These are phyloP conservation scores for Macrophya alboannulata DNA, from an alignment of 2,888 invertebrate genomes.

Conservation along the genomic window DNA sequence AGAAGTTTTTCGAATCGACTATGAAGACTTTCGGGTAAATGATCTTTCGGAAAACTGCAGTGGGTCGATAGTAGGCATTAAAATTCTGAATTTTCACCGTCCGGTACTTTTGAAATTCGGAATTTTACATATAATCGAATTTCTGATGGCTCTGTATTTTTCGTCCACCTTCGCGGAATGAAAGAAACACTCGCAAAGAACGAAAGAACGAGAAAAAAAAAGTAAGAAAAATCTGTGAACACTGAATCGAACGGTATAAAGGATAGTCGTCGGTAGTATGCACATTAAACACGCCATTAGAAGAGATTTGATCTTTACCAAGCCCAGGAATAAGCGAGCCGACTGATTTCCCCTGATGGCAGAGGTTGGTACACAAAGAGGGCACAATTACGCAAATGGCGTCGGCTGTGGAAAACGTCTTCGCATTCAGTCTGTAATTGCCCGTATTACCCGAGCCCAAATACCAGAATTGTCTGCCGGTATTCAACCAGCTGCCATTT, in stretches of 20 bases:
- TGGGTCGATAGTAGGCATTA: no score
- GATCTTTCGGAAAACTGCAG: neutral
- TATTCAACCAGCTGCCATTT: constrained; percentile 33
- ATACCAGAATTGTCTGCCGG: constrained; percentile 44
- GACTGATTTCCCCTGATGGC: constrained; percentile 43
- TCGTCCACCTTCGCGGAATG: no score
- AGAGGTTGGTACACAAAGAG: constrained; percentile 39
- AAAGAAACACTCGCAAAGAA: no score
- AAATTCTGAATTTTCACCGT: no score
- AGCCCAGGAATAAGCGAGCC: neutral
- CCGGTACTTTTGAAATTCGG: no score
- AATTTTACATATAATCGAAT: neutral
- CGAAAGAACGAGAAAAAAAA: neutral
- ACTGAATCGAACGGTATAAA: neutral
- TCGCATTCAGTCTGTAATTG: constrained; percentile 69
- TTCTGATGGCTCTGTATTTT: neutral
- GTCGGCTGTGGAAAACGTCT: constrained; percentile 66
- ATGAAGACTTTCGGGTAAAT: no score
- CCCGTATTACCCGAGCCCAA: constrained; percentile 61
- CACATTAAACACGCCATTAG: constrained; percentile 37
- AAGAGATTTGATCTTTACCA: constrained; percentile 47
- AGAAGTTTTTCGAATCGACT: no score
- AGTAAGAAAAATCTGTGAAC: neutral
- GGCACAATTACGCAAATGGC: constrained; percentile 67
- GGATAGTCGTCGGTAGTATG: neutral